Conservation (phyloP, 2,888 invertebrate species). For the Miltochrista miniata region DNA sequence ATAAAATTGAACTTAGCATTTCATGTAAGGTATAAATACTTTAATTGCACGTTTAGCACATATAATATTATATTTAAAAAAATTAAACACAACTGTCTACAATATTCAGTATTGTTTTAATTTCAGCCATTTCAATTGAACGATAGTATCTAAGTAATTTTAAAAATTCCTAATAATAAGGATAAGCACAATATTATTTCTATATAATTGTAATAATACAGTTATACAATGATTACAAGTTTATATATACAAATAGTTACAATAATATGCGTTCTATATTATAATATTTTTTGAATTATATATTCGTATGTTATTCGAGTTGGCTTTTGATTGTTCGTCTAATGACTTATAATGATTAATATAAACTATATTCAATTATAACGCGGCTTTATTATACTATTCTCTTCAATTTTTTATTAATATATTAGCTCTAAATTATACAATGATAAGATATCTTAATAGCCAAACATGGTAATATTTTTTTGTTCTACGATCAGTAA, state of each 20-base stretch:
- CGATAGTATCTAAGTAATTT: too few relatives aligned
- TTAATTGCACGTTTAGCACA: too few relatives aligned
- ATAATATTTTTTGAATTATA: background rate
- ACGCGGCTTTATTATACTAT: conserved; percentile 14
- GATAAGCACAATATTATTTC: background rate
- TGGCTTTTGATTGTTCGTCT: background rate
- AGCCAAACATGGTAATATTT: too few relatives aligned
- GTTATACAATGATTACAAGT: background rate
- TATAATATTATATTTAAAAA: too few relatives aligned
- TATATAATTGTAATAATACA: too few relatives aligned
- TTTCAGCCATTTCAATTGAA: too few relatives aligned
- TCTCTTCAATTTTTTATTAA: background rate
- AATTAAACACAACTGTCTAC: too few relatives aligned
- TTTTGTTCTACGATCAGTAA: too few relatives aligned
- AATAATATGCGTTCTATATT: conserved; percentile 1
- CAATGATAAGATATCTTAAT: background rate
- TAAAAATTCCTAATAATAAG: too few relatives aligned
- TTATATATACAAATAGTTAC: conserved; percentile 11
- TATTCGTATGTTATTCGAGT: conserved; percentile 15
- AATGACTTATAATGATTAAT: background rate
- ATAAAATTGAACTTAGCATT: conserved; percentile 15
- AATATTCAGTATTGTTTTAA: too few relatives aligned
- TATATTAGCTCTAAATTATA: background rate
- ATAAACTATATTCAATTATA: conserved; percentile 16
- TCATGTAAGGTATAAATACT: conserved; percentile 8